Evolutionary conservation across 2,113 vertebrate species (phyloP), one percentile per base, ranked within the genome.

Genomic region (Pygoscelis adeliae): DNA sequence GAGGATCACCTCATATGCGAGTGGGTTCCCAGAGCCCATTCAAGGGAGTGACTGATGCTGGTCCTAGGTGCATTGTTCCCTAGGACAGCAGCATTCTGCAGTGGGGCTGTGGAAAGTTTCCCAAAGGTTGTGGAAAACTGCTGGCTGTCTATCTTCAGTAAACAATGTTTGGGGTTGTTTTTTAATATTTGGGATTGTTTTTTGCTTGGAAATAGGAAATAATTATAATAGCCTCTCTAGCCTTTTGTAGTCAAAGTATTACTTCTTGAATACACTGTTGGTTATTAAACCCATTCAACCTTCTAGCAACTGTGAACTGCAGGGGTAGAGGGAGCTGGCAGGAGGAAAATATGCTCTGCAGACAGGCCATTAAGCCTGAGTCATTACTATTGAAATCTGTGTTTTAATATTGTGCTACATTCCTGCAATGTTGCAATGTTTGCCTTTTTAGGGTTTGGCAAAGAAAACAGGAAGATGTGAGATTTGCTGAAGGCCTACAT

Each of bases 161-260:
- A 95, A 92, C 69, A 83, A 49, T 93, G 78, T 87, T 87, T 90
- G 83, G 91, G 84, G 82, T 83, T 93, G 18, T 22, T 79, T 94
- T 95, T 95, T 82, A 42, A 42, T 93, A 81, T 85, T 87, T 90
- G 83, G 91, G 84, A 84, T 83, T 93, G 18, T 22, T 79, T 94
- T 95, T 95, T 82, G 4, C 87, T 80, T 74, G 63, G 65, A 38
- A 47, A 52, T 11, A 69, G 50, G 13, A 44, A 92, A 65, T 30
- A n/a, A 81, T 81, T 46, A 1, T 38, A 71, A 47, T 84, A 94
- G 81, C 40, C 71, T 49, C 63, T 42, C 15, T 78, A 74, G 63
- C 76, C 52, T 82, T 55, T 67, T 72, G 50, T 70, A n/a, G 85
- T 85, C 44, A 81, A 95, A 92, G 83, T 80, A 80, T 78, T 88